Base-by-base conservation (phyloP, 2,113 vertebrate species). In the Hippocampus mohnikei region DNA sequence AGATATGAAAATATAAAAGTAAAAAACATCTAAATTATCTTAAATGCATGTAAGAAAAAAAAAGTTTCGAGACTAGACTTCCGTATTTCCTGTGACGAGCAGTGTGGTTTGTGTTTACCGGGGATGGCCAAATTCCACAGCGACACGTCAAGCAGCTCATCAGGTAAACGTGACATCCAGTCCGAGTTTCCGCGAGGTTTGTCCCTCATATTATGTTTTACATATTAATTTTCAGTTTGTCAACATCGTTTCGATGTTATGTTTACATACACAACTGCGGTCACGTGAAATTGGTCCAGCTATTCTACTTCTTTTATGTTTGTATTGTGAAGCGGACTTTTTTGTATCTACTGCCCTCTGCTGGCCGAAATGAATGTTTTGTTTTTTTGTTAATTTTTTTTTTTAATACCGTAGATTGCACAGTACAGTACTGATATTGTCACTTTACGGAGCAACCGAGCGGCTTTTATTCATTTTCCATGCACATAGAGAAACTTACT, bases 81-180 rank as follows among this genome's bases (percentile, higher is more conserved):
- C 11, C 42, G 42, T 44, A 44, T 44, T 44, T 44, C 13, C 42
- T 44, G 33, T 37, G 6, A 37, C 5, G 33, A 5, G 33, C 33
- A 44, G 42, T 44, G 42, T 44, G 11, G 13, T 48, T n/a, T n/a
- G 15, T 46, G 1, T 23, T 68, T 77, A 90, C 88, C 88, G 5
- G 88, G 88, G 15, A 90, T 29, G 0, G 87, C 84, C 62, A 90
- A 33, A 74, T 87, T 75, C 87, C 87, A 88, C 65, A 90, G 84
- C 75, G 84, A 78, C 27, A 86, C 83, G 8, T 86, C 85, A 18
- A 66, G 78, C 70, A 88, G 72, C 56, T 58, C 59, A 50, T 64
- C 73, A 13, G 84, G 88, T 15, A 90, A 72, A 75, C 44, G 12
- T 2, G 88, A 87, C 88, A 90, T 90, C 88, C 88, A 90, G 77